Base-by-base conservation (phyloP, 1,140 invertebrate species). In the Drosophila sechellia region DNA sequence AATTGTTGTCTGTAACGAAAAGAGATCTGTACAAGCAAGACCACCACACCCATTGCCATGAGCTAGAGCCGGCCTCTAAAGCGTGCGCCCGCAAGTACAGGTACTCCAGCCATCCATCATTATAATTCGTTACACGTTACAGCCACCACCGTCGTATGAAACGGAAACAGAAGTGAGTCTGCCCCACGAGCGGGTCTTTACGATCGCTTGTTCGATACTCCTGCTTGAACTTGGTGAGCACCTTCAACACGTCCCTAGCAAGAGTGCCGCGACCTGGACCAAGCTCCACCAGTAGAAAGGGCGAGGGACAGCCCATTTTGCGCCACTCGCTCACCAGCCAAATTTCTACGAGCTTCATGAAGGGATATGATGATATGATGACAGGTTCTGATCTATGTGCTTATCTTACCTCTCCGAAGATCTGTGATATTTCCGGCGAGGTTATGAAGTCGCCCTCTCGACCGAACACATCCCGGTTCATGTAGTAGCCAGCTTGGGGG, bases 261-360 rank as follows among this genome's bases (percentile, higher is more conserved):
- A 99, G 93, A 13, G 97, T 98, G 25, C 98, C 98, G 90, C 96
- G 94, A 2, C 99, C 98, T 17, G 98, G 98, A 5, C 98, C 99
- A 11, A 99, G 92, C 93, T 99, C 98, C 20, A 99, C 95, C 34
- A 99, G 92, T 91, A 99, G 96, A 52, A 99, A 93, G 5, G 96
- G 95, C 77, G 94, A 94, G 6, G 96, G 96, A 8, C 94, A 93
- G 17, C 95, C 95, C 87, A 97, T 94, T 93, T 96, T 98, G 48
- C 94, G 94, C 94, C 96, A 98, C 92, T 99, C 98, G 90, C 96
- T 95, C 15, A 97, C 92, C 76, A 97, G 95, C 98, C 98, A 99
- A 48, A 99, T 91, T 6, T 94, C 96, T 43, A 98, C 92, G 92
- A 98, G 94, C 95, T 97, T 70, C 11, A 4, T 13, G 15, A 11